Percentiles rank a stretch among this genome's conserved stretches.
Evolutionary conservation across 2,113 vertebrate genomes (phyloP).

Genomic region (Uria aalge): DNA sequence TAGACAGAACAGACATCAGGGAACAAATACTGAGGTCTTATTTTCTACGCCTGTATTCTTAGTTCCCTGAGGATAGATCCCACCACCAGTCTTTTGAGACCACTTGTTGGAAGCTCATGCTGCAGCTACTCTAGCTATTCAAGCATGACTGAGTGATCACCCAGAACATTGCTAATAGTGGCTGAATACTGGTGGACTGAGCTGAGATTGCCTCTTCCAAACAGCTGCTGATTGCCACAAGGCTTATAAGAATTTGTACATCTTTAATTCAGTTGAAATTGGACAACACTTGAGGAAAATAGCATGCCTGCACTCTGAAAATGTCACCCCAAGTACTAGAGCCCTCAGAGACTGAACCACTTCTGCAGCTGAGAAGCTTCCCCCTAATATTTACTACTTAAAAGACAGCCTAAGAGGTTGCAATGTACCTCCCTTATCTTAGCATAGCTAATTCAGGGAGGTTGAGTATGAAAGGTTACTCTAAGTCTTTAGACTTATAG

Average conservation of each 20-base stretch:
- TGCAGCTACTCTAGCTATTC: neutral
- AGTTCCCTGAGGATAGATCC: neutral
- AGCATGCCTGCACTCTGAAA: neutral
- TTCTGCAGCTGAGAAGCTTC: neutral
- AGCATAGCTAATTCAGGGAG: neutral
- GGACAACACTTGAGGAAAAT: neutral
- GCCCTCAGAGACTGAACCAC: neutral
- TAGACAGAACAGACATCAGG: neutral
- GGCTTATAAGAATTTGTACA: neutral
- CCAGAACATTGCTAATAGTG: neutral
- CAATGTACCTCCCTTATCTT: neutral
- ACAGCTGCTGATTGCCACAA: neutral
- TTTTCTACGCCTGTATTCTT: neutral
- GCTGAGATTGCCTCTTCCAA: neutral
- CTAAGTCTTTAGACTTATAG: neutral
- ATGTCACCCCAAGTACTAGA: neutral
- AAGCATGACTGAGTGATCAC: neutral
- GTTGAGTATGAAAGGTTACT: neutral
- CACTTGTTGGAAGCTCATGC: neutral
- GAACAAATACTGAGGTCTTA: neutral
- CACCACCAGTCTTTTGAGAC: neutral
- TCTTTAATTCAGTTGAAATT: neutral
- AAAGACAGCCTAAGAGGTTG: neutral
- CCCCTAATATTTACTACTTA: neutral
- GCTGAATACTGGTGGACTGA: neutral